Evolutionary conservation across 2,797 vertebrate genomes (phyloP).

Genomic region (Sebastes reedi): DNA sequence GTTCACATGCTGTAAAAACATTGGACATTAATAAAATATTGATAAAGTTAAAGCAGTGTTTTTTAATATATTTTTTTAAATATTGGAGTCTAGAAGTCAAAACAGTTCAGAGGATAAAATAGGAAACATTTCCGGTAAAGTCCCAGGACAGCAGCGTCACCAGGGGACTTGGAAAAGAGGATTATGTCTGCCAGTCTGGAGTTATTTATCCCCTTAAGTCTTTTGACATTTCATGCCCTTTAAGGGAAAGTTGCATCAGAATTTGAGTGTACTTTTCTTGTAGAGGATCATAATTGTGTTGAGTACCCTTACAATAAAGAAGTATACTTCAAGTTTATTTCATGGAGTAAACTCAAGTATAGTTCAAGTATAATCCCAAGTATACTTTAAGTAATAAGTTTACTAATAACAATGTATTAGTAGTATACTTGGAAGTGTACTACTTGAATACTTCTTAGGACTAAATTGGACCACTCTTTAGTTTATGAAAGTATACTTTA

Average conservation of each 20-base stretch:
- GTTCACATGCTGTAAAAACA: background rate
- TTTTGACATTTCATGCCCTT: background rate
- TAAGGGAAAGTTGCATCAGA: background rate
- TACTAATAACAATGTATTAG: no score
- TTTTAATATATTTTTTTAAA: background rate
- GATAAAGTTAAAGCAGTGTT: background rate
- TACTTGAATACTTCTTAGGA: no score
- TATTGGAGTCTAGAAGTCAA: background rate
- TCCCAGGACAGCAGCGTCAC: conserved; percentile 18
- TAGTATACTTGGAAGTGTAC: no score
- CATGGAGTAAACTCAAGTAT: no score
- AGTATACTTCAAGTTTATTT: no score
- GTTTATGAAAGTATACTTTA: no score
- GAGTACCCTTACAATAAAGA: no score
- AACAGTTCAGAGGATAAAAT: conserved; percentile 13
- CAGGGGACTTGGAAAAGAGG: conserved; percentile 53
- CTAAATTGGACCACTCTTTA: no score
- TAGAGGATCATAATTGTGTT: background rate
- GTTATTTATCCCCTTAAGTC: conserved; percentile 3
- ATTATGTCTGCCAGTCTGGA: conserved; percentile 51
- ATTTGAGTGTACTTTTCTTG: background rate
- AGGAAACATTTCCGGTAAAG: conserved; percentile 13
- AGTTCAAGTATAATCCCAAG: no score
- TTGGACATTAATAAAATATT: conserved; percentile 8
- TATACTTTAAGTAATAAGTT: no score